Evolutionary conservation across 2,888 invertebrate genomes (phyloP).

Genomic region (Morpho achilles): DNA sequence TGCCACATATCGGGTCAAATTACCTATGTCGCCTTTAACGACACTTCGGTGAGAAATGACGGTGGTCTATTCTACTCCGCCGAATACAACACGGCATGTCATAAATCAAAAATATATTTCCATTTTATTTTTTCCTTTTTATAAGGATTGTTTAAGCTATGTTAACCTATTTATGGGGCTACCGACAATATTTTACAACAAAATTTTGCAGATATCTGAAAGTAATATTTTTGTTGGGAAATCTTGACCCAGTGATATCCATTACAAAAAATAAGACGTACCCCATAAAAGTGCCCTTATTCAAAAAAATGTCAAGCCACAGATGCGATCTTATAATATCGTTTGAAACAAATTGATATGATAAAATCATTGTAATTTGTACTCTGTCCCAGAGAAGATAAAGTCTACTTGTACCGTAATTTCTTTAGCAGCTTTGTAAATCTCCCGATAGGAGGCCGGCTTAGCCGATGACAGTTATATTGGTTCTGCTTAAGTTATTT

Average conservation of each 20-base stretch:
- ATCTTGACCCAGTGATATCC: background rate
- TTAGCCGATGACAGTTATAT: slow-evolving; percentile 25
- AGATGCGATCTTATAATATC: slow-evolving; percentile 11
- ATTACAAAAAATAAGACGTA: slow-evolving; percentile 1
- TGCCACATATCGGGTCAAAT: too few species aligned
- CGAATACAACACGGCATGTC: too few species aligned
- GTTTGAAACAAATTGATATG: slow-evolving; percentile 10
- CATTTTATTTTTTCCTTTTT: too few species aligned
- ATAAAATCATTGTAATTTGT: slow-evolving; percentile 2
- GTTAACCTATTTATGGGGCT: too few species aligned
- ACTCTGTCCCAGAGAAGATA: background rate
- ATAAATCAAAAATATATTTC: too few species aligned
- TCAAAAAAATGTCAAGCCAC: slow-evolving; percentile 11
- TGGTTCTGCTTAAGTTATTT: slow-evolving; percentile 23
- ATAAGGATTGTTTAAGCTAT: too few species aligned
- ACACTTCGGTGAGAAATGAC: too few species aligned
- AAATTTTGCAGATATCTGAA: too few species aligned
- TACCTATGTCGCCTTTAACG: too few species aligned
- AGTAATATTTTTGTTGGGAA: too few species aligned
- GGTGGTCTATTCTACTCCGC: too few species aligned
- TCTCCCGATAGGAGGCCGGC: slow-evolving; percentile 16
- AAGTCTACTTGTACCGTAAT: background rate
- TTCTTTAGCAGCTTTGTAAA: slow-evolving; percentile 6
- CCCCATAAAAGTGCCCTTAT: slow-evolving; percentile 13
- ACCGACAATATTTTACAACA: too few species aligned